Base-by-base conservation (phyloP, 2,888 invertebrate species). In the Spisula solida region DNA sequence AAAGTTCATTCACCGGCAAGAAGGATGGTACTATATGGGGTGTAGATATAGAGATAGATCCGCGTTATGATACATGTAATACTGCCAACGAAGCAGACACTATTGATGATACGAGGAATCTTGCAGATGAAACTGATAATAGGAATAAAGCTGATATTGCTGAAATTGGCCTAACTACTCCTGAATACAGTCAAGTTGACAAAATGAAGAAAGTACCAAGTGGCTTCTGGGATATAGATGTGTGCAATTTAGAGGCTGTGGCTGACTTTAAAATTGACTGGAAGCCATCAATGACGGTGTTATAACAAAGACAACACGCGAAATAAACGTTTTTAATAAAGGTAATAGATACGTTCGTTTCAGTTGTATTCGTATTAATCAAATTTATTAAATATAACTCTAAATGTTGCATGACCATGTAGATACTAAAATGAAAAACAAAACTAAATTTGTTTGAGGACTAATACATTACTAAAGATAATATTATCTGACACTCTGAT, bases 221-320 rank as follows among this genome's bases (percentile, higher is more conserved):
- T 81, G 86, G 90, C 8, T 88, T 82, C 81, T 90, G 86, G 88
- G 90, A 90, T 29, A 88, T 88, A n/a, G 79, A 82, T 75, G 66
- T 88, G 1, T 86, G 86, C 83, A 85, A 90, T 29, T 56, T 89
- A 16, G 88, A 78, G 5, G 70, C 70, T 51, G 82, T 78, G 5
- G 56, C 75, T 18, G 83, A 75, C 25, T 20, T 83, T 25, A 29
- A 70, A 47, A 29, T 31, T 18, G 47, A 25, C 25, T 82, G 66
- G 16, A 18, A 25, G 0, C 82, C 83, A 10, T 83, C 83, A 12
- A n/a, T 47, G 20, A 75, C 75, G 18, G 75, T 70, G 47, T 29
- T 83, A 18, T 83, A 25, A 82, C n/a, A 51, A 81, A 12, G 48
- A 55, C 29, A 55, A 80, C 20, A 20, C 47, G 20, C 47, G 48